Base-by-base conservation (phyloP, 1,140 invertebrate species). In the Drosophila navojoa region DNA sequence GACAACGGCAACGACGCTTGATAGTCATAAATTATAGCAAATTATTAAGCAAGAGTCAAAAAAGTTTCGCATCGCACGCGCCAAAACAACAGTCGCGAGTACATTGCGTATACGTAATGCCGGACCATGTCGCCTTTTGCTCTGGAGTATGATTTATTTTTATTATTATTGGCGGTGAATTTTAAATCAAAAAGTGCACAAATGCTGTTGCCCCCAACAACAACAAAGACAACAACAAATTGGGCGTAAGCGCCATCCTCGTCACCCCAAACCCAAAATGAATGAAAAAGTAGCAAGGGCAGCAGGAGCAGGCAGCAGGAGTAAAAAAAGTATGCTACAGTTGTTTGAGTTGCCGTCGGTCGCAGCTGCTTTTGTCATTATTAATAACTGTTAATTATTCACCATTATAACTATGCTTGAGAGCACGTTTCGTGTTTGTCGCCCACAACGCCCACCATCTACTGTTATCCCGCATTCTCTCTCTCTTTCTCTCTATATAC, bases 331-430 rank as follows among this genome's bases (percentile, higher is more conserved):
- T 73, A 67, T 72, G 77, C 81, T 74, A 86, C 66, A 66, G 64
- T 81, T 71, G 70, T 81, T 81, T 78, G 66, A 71, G 81, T 66
- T 70, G 77, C 68, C 66, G 73, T 77, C 47, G 58, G 73, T 63
- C 77, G 71, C 86, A 90, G 86, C 86, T 90, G 86, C 76, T 82
- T 86, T 90, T 90, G 86, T 90, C 86, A 86, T 90, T 90, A 90
- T 90, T 90, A 90, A 90, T 90, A 90, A 86, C 86, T 90, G 86
- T 90, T 90, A 90, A 90, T 90, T 90, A 90, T 90, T 90, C 86
- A 90, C 81, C 81, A 90, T 86, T 81, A 90, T 79, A 81, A 71
- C 81, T 77, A 73, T 85, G 77, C 70, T 70, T 45, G 54, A 35
- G 55, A 76, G 76, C 79, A 79, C 76, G 76, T 79, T 62, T 62